These are phyloP conservation scores for Hemibagrus wyckioides DNA, from an alignment of 2,113 vertebrate species.

Conservation along the genomic window DNA sequence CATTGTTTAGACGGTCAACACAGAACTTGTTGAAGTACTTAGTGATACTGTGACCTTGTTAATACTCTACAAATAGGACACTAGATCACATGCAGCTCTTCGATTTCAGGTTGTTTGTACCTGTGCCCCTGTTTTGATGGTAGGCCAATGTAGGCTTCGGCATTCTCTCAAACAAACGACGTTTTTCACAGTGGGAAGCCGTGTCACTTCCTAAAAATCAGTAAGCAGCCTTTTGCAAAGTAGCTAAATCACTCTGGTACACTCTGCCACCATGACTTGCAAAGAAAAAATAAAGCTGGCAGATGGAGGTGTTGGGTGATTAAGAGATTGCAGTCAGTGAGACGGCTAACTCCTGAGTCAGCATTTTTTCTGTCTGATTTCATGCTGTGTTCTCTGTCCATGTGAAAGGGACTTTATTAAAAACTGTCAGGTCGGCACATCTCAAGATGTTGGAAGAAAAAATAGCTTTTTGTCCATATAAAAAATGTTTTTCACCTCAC, in stretches of 20 bases:
- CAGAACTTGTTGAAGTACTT: neutral
- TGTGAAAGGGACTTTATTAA: constrained; percentile 1
- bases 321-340: constrained; percentile 57
- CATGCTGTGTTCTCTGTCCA: neutral
- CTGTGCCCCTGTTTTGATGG: constrained; percentile 33
- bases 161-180: constrained; percentile 53
- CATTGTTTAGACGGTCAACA: neutral
- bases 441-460: neutral
- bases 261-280: constrained; percentile 57
- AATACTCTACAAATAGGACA: neutral
- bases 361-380: constrained; percentile 44
- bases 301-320: constrained; percentile 28
- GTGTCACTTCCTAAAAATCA: constrained; percentile 52
- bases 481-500: neutral
- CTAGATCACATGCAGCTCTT: neutral
- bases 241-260: constrained; percentile 45
- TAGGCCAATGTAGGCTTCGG: constrained; percentile 40
- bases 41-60: neutral
- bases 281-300: constrained; percentile 21
- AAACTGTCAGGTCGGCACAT: constrained; percentile 15
- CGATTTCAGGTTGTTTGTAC: neutral
- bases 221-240: constrained; percentile 34
- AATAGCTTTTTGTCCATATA: neutral
- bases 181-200: constrained; percentile 62
- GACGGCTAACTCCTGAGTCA: constrained; percentile 62